Conservation (phyloP, 2,113 vertebrate genomes). For the Pholis gunnellus region DNA sequence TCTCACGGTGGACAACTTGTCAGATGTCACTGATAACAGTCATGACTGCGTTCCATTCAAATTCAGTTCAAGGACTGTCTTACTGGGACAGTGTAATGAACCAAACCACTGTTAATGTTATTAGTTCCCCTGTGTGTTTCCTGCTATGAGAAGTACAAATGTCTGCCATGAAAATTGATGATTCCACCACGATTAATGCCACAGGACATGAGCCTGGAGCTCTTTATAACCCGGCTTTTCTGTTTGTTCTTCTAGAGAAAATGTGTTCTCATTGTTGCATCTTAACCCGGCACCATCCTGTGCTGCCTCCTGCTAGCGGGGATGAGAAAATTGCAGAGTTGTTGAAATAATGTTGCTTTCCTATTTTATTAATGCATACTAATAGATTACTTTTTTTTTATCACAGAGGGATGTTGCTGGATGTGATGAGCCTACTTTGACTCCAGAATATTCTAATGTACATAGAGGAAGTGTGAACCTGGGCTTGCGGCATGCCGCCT, state of each 20-base stretch:
- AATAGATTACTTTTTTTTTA: background rate
- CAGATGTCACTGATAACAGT: background rate
- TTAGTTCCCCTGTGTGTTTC: background rate
- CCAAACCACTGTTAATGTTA: background rate
- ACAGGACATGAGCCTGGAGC: background rate
- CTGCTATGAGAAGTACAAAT: background rate
- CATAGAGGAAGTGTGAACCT: background rate
- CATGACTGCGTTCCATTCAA: background rate
- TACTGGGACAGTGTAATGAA: background rate
- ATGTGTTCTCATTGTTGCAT: background rate
- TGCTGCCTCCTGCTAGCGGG: background rate
- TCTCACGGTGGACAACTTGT: background rate
- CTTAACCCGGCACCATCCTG: background rate
- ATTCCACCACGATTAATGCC: background rate
- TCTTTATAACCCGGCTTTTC: background rate
- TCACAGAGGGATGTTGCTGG: background rate
- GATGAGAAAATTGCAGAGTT: background rate
- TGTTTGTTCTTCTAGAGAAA: background rate
- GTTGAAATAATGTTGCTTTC: background rate
- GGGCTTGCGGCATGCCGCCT: conserved; percentile 23
- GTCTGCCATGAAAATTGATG: background rate
- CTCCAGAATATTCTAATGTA: conserved; percentile 4
- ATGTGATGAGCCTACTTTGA: conserved; percentile 6
- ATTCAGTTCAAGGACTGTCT: background rate
- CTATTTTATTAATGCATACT: background rate